Conservation (phyloP, 1,140 invertebrate genomes). For the Penaeus chinensis region DNA sequence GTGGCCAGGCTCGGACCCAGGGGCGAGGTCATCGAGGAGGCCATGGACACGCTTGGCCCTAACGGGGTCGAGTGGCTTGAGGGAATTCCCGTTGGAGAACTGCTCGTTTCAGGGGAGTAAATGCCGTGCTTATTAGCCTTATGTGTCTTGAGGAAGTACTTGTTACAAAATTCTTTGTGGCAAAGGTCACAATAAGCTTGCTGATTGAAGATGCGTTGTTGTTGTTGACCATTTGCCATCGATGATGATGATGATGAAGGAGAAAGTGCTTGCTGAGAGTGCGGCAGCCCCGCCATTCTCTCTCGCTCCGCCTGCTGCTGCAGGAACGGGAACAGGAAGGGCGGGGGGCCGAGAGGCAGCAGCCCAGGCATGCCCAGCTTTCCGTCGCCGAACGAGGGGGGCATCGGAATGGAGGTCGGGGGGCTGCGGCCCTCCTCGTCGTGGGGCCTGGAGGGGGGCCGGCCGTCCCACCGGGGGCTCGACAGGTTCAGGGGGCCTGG, state of each 20-base stretch:
- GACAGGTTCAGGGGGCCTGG: slow-evolving; percentile 55
- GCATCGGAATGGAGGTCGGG: slow-evolving; percentile 59
- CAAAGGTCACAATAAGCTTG: slow-evolving; percentile 96
- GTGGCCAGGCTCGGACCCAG: slow-evolving; percentile 49
- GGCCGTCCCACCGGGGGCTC: slow-evolving; percentile 57
- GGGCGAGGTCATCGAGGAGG: slow-evolving; percentile 53
- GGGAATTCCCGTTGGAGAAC: slow-evolving; percentile 44
- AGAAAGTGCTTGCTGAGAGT: slow-evolving; percentile 47
- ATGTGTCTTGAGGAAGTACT: slow-evolving; percentile 98
- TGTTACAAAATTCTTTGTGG: slow-evolving; percentile 99
- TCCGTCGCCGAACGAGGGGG: slow-evolving; percentile 60
- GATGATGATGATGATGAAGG: slow-evolving; percentile 50
- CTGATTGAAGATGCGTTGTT: slow-evolving; percentile 83
- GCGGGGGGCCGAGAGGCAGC: slow-evolving; percentile 64
- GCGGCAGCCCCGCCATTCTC: slow-evolving; percentile 46
- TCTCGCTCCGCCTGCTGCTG: slow-evolving; percentile 68
- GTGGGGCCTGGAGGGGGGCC: slow-evolving; percentile 26
- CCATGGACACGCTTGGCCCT: slow-evolving; percentile 44
- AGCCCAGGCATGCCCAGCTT: slow-evolving; percentile 60
- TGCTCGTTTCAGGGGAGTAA: slow-evolving; percentile 64
- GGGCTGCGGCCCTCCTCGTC: slow-evolving; percentile 50
- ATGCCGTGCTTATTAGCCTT: slow-evolving; percentile 95
- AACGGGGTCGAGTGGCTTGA: slow-evolving; percentile 49
- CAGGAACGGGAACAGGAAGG: slow-evolving; percentile 65
- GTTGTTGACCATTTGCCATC: slow-evolving; percentile 53